phyloP scores from a whole-genome alignment of 2,888 invertebrate species.

The Tinea semifulvella region DNA sequence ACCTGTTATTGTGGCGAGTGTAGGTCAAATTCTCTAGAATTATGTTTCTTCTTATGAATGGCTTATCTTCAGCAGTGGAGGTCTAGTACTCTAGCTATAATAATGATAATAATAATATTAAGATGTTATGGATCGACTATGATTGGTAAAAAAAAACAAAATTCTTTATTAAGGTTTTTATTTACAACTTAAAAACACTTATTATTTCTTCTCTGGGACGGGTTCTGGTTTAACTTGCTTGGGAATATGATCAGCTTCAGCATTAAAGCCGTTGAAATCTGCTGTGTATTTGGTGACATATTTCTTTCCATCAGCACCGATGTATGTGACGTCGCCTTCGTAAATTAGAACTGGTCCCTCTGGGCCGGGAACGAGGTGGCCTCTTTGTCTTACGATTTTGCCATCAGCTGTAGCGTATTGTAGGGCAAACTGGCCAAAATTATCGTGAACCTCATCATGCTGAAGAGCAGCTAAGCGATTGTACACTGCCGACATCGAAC shows the following conservation, averaged over 20 bases:
- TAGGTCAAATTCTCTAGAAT: no score
- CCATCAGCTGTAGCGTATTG: conserved; percentile 38
- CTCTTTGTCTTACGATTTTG: conserved; percentile 30
- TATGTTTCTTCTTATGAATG: no score
- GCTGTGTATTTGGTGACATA: conserved; percentile 29
- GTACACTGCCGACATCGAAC: conserved; percentile 16
- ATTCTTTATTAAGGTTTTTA: not conserved
- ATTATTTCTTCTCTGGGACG: not conserved
- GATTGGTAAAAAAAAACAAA: no score
- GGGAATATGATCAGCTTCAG: conserved; percentile 25
- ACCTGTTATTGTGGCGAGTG: no score
- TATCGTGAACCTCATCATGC: conserved; percentile 35
- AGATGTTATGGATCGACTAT: no score
- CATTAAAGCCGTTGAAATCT: conserved; percentile 27
- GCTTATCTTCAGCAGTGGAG: no score
- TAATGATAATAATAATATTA: no score
- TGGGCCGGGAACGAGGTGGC: conserved; percentile 28
- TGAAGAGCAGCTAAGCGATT: conserved; percentile 21
- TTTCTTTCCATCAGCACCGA: conserved; percentile 28
- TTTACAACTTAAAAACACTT: no score
- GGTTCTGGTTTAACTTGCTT: conserved; percentile 10
- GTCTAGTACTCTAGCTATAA: no score
- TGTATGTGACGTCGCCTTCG: conserved; percentile 31
- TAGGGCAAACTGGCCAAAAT: conserved; percentile 32
- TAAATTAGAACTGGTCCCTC: conserved; percentile 29